Evolutionary conservation across 2,888 invertebrate species (phyloP).

Genomic region (Crocallis elinguaria): DNA sequence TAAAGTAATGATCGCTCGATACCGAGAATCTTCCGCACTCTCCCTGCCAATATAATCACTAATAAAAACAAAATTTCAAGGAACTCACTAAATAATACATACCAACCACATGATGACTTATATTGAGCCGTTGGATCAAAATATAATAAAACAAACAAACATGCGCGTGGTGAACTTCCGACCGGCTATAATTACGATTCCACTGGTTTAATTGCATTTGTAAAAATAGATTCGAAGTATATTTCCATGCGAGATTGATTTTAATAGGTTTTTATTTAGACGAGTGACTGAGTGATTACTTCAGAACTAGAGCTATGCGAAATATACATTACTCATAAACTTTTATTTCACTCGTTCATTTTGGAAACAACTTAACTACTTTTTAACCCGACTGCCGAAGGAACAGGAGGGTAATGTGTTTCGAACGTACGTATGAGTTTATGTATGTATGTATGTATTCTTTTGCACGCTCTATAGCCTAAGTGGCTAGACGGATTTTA

Average conservation of each 20-base stretch:
- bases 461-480: too few species aligned
- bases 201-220: conserved; percentile 19
- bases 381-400: too few species aligned
- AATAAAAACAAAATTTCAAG: conserved; percentile 33
- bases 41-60: conserved; percentile 11
- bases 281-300: too few species aligned
- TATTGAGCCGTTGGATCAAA: conserved; percentile 36
- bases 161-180: conserved; percentile 51
- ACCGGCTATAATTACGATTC: conserved; percentile 39
- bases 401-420: too few species aligned
- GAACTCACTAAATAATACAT: conserved; percentile 43
- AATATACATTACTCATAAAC: too few species aligned
- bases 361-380: too few species aligned
- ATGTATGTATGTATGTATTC: too few species aligned
- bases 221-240: conserved; percentile 30
- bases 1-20: neutral
- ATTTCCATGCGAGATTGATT: conserved; percentile 3
- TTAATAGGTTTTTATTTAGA: too few species aligned
- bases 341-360: too few species aligned
- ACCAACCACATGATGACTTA: conserved; percentile 29
- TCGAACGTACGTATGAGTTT: too few species aligned
- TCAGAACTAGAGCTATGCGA: too few species aligned
- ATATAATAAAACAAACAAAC: conserved; percentile 56
- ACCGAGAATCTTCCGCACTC: conserved; percentile 9
- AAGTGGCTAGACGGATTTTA: too few species aligned